A percentile compares a stretch with the other conserved stretches of the same genome.
Evolutionary conservation across 2,797 vertebrate genomes (phyloP).

Genomic region (Rhincodon typus): DNA sequence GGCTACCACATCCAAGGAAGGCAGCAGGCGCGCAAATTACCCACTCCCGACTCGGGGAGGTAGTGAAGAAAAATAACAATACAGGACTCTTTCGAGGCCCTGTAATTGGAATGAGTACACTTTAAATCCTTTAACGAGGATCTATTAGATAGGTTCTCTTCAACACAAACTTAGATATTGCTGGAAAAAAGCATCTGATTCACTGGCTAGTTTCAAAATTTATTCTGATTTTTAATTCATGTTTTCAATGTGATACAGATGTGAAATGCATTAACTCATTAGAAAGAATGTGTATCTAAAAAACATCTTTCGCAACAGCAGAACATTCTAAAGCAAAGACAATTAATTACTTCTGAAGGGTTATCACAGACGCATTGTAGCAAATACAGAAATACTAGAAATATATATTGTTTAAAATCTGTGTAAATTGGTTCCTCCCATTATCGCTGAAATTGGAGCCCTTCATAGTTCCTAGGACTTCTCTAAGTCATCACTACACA

Average conservation of each 20-base stretch:
- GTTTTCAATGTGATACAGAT: neutral
- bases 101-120: too few species aligned
- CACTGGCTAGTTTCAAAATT: too few species aligned
- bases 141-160: neutral
- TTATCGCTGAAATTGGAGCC: too few species aligned
- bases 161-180: neutral
- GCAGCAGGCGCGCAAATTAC: too few species aligned
- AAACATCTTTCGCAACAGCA: neutral
- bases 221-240: neutral
- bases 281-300: neutral
- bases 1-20: too few species aligned
- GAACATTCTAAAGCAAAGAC: neutral
- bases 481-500: too few species aligned
- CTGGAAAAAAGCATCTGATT: neutral
- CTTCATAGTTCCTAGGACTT: too few species aligned
- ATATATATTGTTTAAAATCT: neutral
- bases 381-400: neutral
- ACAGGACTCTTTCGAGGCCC: too few species aligned
- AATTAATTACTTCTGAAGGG: neutral
- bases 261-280: neutral
- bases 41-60: too few species aligned
- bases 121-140: too few species aligned
- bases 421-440: neutral
- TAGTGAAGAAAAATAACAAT: neutral
- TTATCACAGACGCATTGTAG: neutral